phyloP scores from a whole-genome alignment of 2,113 vertebrate species.

The Dicentrarchus labrax region DNA sequence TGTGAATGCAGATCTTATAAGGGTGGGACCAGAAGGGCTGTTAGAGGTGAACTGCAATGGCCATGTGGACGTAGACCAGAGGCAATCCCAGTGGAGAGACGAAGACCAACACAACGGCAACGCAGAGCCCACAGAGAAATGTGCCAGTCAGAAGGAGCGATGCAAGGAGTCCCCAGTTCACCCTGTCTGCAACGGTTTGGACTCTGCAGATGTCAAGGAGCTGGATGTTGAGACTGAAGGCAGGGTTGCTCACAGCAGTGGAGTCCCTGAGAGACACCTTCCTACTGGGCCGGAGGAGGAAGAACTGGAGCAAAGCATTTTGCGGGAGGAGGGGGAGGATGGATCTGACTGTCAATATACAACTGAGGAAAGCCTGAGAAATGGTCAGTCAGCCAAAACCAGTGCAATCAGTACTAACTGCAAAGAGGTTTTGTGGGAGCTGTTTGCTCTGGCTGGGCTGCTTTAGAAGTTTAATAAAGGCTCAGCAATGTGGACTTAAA shows the following conservation, averaged over 20 bases:
- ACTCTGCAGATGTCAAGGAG: constrained; percentile 50
- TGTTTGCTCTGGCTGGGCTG: neutral
- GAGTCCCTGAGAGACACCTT: constrained; percentile 42
- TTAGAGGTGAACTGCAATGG: constrained; percentile 92
- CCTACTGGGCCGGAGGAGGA: constrained; percentile 67
- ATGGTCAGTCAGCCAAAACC: constrained; percentile 76
- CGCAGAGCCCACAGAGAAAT: constrained; percentile 67
- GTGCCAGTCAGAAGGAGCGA: constrained; percentile 44
- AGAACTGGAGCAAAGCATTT: constrained; percentile 64
- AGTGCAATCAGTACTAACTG: neutral
- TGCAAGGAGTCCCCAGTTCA: constrained; percentile 49
- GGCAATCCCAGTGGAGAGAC: constrained; percentile 80
- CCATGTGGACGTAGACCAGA: constrained; percentile 78
- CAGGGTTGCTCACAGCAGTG: constrained; percentile 51
- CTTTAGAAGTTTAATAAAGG: constrained; percentile 19
- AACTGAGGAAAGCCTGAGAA: constrained; percentile 69
- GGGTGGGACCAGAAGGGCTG: constrained; percentile 64
- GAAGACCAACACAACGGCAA: constrained; percentile 93
- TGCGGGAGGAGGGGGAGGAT: constrained; percentile 59
- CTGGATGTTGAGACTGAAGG: constrained; percentile 47
- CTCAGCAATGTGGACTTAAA: constrained; percentile 30
- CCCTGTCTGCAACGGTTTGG: constrained; percentile 78
- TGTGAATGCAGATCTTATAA: constrained; percentile 42
- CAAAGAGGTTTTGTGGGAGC: neutral
- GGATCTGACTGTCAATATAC: constrained; percentile 49